Evolutionary conservation across 2,797 vertebrate species (phyloP).

Genomic region (Gobionotothen gibberifrons): DNA sequence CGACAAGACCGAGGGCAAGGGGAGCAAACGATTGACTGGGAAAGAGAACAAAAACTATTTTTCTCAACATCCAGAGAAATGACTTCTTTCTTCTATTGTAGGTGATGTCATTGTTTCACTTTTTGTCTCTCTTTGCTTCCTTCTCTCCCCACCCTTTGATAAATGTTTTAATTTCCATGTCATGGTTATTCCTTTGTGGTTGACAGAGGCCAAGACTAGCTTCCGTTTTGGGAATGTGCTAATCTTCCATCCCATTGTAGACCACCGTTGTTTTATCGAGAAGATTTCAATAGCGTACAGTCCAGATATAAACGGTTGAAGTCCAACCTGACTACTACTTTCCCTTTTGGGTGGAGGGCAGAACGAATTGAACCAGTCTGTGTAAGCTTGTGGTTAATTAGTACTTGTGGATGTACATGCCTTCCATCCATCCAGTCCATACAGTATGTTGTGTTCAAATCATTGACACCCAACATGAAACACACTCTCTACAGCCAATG

Average conservation of each 20-base stretch:
- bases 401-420: constrained; percentile 26
- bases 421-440: constrained; percentile 37
- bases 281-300: constrained; percentile 12
- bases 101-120: constrained; percentile 45
- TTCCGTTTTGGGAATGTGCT: constrained; percentile 49
- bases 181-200: constrained; percentile 71
- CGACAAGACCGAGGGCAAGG: constrained; percentile 36
- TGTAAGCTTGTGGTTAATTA: constrained; percentile 46
- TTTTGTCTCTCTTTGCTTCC: constrained; percentile 42
- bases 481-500: constrained; percentile 14
- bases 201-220: constrained; percentile 74
- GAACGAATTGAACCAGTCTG: constrained; percentile 25
- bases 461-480: neutral
- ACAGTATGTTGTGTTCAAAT: constrained; percentile 5
- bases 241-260: constrained; percentile 27
- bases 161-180: constrained; percentile 53
- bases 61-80: constrained; percentile 62
- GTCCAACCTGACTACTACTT: constrained; percentile 14
- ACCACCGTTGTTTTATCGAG: constrained; percentile 27
- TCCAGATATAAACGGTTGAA: constrained; percentile 13
- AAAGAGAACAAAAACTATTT: constrained; percentile 42
- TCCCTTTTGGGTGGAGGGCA: neutral
- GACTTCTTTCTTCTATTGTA: constrained; percentile 42
- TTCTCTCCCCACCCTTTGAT: constrained; percentile 33
- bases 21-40: constrained; percentile 52